phyloP scores from a whole-genome alignment of 2,113 vertebrate genomes.

The Malurus elegans region DNA sequence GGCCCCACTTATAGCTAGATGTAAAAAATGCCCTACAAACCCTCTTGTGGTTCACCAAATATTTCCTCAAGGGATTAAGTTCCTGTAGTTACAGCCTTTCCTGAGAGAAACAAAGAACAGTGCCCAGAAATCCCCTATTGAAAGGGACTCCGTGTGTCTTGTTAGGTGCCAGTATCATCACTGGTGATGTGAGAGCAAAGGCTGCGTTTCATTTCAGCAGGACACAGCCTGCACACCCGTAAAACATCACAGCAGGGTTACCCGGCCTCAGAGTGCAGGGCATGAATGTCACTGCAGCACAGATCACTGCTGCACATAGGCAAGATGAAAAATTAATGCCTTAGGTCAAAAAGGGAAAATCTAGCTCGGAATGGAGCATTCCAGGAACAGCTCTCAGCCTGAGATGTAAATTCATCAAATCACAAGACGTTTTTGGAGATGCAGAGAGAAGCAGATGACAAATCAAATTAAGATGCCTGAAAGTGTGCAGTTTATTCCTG shows the following conservation, averaged over 20 bases:
- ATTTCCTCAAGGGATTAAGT: background rate
- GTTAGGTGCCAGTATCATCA: background rate
- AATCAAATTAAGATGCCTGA: background rate
- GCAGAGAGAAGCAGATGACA: background rate
- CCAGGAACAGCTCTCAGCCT: background rate
- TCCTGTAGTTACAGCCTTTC: background rate
- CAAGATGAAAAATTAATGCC: conserved; percentile 24
- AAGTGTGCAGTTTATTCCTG: background rate
- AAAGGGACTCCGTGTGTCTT: background rate
- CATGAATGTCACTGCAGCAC: background rate
- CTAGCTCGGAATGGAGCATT: background rate
- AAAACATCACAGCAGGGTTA: background rate
- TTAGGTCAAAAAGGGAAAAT: background rate
- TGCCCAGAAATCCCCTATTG: background rate
- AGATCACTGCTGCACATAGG: background rate
- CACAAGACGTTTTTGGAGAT: background rate
- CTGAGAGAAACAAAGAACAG: background rate
- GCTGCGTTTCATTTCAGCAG: background rate
- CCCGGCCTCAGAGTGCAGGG: background rate
- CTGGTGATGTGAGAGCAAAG: background rate
- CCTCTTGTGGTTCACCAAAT: accelerated
- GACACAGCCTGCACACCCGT: background rate
- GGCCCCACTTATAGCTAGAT: background rate
- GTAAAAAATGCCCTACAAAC: background rate
- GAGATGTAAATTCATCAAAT: background rate